Evolutionary conservation across 2,888 invertebrate genomes (phyloP).

Genomic region (Lasioglossum villosulum): DNA sequence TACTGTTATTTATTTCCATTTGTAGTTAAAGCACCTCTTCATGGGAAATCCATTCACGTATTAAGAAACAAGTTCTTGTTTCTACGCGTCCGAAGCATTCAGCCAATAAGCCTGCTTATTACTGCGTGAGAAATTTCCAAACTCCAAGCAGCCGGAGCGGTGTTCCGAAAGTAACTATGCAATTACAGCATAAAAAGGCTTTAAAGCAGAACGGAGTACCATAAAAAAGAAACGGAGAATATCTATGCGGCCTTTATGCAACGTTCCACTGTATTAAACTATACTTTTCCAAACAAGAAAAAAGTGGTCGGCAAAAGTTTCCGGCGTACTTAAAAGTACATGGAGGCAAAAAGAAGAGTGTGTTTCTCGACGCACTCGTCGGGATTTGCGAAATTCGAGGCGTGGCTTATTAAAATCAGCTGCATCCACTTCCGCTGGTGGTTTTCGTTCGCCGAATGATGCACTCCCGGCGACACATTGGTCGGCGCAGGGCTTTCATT

Average conservation of each 20-base stretch:
- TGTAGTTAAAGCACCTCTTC: background rate
- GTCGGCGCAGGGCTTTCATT: too few species aligned
- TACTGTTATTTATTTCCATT: background rate
- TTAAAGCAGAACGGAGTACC: background rate
- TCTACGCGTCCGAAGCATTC: background rate
- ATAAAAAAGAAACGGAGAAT: background rate
- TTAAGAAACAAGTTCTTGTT: background rate
- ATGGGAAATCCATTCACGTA: background rate
- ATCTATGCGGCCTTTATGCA: background rate
- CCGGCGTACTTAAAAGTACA: constrained; percentile 1
- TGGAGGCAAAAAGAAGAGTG: background rate
- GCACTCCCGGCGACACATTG: background rate
- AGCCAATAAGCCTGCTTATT: background rate
- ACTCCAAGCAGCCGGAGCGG: background rate
- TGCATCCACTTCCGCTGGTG: background rate
- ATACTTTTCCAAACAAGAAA: background rate
- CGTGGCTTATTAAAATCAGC: background rate
- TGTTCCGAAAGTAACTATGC: constrained; percentile 1
- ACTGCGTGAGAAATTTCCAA: background rate
- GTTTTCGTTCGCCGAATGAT: background rate
- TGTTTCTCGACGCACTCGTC: background rate
- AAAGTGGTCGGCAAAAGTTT: background rate
- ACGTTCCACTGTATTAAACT: constrained; percentile 7
- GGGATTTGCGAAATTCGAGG: background rate
- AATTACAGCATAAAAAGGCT: constrained; percentile 9